Evolutionary conservation across 2,888 invertebrate species (phyloP).

Genomic region (Synanthedon vespiformis): DNA sequence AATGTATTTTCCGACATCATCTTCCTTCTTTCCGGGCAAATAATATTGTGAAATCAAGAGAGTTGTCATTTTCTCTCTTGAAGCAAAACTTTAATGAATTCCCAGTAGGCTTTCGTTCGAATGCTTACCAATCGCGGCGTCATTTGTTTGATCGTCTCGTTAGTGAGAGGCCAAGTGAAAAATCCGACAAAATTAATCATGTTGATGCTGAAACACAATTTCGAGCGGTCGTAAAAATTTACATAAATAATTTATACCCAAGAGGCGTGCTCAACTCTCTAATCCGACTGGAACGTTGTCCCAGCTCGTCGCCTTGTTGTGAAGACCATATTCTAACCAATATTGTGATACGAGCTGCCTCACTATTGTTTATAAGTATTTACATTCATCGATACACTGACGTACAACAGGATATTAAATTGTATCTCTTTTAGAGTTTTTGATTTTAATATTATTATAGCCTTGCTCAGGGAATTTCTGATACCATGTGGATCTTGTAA

Average conservation of each 20-base stretch:
- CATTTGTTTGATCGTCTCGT: slow-evolving; percentile 58
- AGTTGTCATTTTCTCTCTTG: slow-evolving; percentile 26
- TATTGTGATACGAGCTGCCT: slow-evolving; percentile 14
- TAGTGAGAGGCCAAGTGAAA: slow-evolving; percentile 53
- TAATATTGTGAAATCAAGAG: slow-evolving; percentile 34
- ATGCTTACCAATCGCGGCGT: slow-evolving; percentile 47
- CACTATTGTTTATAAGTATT: slow-evolving; percentile 13
- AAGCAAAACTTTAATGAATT: slow-evolving; percentile 45
- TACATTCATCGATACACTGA: slow-evolving; percentile 12
- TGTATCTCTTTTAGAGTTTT: slow-evolving; percentile 1
- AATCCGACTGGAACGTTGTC: slow-evolving; percentile 24
- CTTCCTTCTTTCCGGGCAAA: slow-evolving; percentile 13
- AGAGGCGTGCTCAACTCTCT: slow-evolving; percentile 37
- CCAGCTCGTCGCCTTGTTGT: slow-evolving; percentile 16
- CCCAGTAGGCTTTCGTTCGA: slow-evolving; percentile 41
- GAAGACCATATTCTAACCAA: slow-evolving; percentile 25
- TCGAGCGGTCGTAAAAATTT: slow-evolving; percentile 58
- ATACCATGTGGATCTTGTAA: slow-evolving; percentile 28
- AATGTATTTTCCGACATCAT: slow-evolving; percentile 17
- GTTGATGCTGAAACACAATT: slow-evolving; percentile 61
- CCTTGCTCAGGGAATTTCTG: slow-evolving; percentile 14
- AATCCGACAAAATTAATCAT: slow-evolving; percentile 64
- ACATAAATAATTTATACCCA: slow-evolving; percentile 66
- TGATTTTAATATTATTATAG: slow-evolving; percentile 7
- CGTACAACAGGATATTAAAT: slow-evolving; percentile 12